Evolutionary conservation across 2,113 vertebrate species (phyloP).

Genomic region (Prochilodus magdalenae): DNA sequence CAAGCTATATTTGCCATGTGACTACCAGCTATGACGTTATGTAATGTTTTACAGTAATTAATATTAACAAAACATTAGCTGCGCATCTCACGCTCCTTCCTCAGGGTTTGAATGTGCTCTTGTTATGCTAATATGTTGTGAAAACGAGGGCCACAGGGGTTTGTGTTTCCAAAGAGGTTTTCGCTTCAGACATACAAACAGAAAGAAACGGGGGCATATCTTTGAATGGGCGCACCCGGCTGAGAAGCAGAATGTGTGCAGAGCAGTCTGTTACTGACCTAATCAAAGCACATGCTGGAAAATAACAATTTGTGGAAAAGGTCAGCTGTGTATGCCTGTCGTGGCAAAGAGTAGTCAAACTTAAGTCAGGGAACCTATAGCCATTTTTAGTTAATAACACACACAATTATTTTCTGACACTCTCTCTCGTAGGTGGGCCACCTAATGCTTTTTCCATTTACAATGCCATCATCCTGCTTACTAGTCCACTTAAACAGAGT

Average conservation of each 20-base stretch:
- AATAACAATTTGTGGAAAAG: not conserved
- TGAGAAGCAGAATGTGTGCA: conserved; percentile 1
- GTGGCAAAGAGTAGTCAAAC: not conserved
- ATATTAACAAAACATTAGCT: conserved; percentile 71
- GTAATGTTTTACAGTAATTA: conserved; percentile 70
- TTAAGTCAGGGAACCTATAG: not conserved
- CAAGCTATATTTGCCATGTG: conserved; percentile 57
- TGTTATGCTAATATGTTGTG: conserved; percentile 60
- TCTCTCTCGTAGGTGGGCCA: not conserved
- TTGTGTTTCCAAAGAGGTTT: conserved; percentile 55
- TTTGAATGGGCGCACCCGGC: not conserved
- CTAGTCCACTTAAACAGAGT: conserved; percentile 7
- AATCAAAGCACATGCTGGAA: not conserved
- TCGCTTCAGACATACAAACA: conserved; percentile 19
- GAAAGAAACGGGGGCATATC: not conserved
- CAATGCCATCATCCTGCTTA: conserved; percentile 38
- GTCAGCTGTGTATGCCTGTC: not conserved
- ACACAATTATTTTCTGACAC: not conserved
- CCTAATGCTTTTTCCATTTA: conserved; percentile 14
- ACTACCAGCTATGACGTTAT: conserved; percentile 55
- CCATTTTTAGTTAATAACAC: not conserved
- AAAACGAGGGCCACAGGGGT: conserved; percentile 54
- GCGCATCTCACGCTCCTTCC: conserved; percentile 43
- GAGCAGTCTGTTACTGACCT: not conserved
- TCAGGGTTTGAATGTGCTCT: conserved; percentile 56